These are phyloP conservation scores for Ptychadena robeensis DNA, from an alignment of 2,797 vertebrate species.

Conservation along the genomic window DNA sequence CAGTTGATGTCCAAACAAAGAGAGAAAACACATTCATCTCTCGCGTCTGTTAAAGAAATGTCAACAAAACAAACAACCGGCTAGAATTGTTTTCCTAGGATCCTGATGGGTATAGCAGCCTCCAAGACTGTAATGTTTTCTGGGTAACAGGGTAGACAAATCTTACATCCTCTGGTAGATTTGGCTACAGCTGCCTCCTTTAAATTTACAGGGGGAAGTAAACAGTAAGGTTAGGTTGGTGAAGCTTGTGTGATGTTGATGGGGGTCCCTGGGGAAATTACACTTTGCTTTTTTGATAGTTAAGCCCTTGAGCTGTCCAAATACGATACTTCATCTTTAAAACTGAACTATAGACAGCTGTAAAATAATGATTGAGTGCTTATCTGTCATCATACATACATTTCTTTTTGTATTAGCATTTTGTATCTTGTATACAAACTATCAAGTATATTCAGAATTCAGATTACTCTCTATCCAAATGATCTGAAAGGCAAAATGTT, in stretches of 20 bases:
- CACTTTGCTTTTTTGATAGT: neutral
- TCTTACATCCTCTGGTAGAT: slow-evolving; percentile 71
- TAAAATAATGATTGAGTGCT: no score
- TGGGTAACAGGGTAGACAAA: slow-evolving; percentile 75
- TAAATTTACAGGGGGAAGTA: slow-evolving; percentile 77
- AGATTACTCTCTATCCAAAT: no score
- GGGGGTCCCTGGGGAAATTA: neutral
- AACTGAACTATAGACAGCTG: no score
- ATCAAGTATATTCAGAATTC: no score
- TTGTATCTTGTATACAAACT: no score
- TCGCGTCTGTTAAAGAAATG: slow-evolving; percentile 62
- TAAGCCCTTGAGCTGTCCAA: neutral
- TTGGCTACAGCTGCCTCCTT: slow-evolving; percentile 75
- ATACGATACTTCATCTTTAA: neutral
- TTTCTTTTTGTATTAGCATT: no score
- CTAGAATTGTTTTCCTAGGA: slow-evolving; percentile 74
- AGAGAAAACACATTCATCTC: slow-evolving; percentile 63
- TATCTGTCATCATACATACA: no score
- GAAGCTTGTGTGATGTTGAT: neutral
- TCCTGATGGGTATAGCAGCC: slow-evolving; percentile 72
- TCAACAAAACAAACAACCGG: slow-evolving; percentile 74
- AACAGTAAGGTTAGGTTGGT: slow-evolving; percentile 54
- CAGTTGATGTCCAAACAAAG: slow-evolving; percentile 62
- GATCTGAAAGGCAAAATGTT: no score
- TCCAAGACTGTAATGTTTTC: slow-evolving; percentile 74